Conservation (phyloP, 2,113 vertebrate species). For the Syrrhaptes paradoxus region DNA sequence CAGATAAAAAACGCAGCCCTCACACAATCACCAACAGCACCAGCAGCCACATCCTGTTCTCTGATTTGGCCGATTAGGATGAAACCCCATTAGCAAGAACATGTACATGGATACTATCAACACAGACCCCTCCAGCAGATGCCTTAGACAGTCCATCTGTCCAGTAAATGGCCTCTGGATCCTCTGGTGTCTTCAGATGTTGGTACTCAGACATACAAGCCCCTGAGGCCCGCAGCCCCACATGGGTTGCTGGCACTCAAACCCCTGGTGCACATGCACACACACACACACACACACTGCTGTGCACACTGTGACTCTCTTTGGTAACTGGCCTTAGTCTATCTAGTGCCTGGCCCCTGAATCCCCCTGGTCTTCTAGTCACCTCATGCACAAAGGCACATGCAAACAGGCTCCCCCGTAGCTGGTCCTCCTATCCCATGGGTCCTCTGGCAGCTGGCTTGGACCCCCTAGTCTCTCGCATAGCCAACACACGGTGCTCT, state of each 20-base stretch:
- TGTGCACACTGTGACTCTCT: not conserved
- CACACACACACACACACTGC: not conserved
- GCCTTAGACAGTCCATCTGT: not conserved
- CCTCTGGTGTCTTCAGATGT: not conserved
- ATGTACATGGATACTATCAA: not conserved
- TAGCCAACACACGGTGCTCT: not conserved
- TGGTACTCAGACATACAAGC: not conserved
- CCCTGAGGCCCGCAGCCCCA: accelerated
- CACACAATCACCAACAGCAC: not conserved
- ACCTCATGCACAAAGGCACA: not conserved
- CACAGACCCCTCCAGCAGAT: not conserved
- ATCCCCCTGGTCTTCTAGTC: not conserved
- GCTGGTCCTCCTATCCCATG: not conserved
- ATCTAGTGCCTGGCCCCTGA: not conserved
- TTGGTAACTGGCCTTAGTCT: not conserved
- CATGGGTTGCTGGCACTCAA: not conserved
- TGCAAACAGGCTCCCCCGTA: not conserved
- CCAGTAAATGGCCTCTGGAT: not conserved
- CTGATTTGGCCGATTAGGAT: not conserved
- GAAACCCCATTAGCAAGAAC: not conserved
- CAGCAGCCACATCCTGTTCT: not conserved
- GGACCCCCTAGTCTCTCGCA: not conserved
- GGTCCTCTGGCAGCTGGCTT: not conserved
- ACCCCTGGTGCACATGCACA: not conserved
- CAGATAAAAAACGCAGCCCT: not conserved